Conservation (phyloP, 2,797 vertebrate species). For the Cuculus canorus region DNA sequence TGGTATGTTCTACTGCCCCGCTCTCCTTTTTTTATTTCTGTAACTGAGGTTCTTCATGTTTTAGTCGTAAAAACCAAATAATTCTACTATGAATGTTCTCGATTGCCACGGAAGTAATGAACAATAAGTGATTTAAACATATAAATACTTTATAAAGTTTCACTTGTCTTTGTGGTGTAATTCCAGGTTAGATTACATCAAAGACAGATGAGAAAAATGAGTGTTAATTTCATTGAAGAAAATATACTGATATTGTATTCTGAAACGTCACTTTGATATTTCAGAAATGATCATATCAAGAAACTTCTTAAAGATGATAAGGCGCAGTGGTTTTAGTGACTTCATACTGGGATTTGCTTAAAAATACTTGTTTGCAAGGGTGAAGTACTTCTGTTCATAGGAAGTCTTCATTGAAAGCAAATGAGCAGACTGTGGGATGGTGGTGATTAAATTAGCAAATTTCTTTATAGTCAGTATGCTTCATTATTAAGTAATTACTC, state of each 20-base stretch:
- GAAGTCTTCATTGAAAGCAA: not conserved
- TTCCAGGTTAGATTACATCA: not conserved
- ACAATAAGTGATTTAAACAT: not conserved
- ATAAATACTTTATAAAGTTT: not conserved
- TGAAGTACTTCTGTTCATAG: not conserved
- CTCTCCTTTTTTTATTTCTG: not conserved
- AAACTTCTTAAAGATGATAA: not conserved
- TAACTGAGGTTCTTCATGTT: not conserved
- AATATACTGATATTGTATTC: not conserved
- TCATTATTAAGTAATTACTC: not conserved
- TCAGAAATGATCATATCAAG: not conserved
- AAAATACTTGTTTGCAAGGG: not conserved
- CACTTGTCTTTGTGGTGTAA: not conserved
- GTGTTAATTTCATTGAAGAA: not conserved
- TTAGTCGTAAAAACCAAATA: not conserved
- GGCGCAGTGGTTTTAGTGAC: not conserved
- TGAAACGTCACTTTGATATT: not conserved
- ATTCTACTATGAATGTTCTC: not conserved
- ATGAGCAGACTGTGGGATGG: not conserved
- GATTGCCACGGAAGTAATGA: not conserved
- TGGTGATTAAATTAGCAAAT: not conserved
- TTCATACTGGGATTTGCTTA: not conserved
- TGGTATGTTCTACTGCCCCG: not conserved
- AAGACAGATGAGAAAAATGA: not conserved
- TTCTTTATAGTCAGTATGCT: not conserved